phyloP scores from a whole-genome alignment of 2,797 vertebrate species.

The Bradypus variegatus region DNA sequence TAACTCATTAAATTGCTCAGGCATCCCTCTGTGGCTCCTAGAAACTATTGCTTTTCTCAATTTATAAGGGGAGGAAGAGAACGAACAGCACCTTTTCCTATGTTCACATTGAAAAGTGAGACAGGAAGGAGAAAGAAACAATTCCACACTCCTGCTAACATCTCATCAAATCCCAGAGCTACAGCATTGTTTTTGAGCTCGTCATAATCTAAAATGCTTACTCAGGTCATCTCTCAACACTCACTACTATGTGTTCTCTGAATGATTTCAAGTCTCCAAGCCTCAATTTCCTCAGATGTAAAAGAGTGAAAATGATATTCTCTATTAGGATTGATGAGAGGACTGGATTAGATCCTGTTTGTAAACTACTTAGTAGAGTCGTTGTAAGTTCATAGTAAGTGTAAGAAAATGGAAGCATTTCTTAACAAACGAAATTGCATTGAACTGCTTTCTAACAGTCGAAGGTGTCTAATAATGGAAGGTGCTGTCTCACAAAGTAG shows the following conservation, averaged over 20 bases:
- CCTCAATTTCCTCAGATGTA: not conserved
- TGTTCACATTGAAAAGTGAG: not conserved
- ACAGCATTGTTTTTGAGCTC: not conserved
- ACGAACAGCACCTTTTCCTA: not conserved
- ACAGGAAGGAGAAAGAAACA: not conserved
- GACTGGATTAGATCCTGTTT: not conserved
- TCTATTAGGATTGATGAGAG: not conserved
- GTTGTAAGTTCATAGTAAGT: not conserved
- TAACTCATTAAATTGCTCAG: conserved; percentile 33
- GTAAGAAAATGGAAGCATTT: not conserved
- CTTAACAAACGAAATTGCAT: not conserved
- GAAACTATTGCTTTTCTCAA: not conserved
- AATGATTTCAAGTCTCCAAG: not conserved
- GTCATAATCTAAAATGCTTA: not conserved
- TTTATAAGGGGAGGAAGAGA: not conserved
- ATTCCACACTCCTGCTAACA: not conserved
- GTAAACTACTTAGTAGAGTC: not conserved
- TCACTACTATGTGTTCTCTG: not conserved
- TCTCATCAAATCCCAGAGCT: not conserved
- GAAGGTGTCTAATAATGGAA: not conserved
- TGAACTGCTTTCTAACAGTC: not conserved
- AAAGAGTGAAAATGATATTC: not conserved
- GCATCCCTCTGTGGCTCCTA: conserved; percentile 24
- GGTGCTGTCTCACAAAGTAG: not conserved
- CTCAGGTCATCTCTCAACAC: not conserved